A percentile compares a stretch with the other conserved stretches of the same genome.
Evolutionary conservation across 2,888 invertebrate species (phyloP).

Genomic region (Parthenolecanium corni): DNA sequence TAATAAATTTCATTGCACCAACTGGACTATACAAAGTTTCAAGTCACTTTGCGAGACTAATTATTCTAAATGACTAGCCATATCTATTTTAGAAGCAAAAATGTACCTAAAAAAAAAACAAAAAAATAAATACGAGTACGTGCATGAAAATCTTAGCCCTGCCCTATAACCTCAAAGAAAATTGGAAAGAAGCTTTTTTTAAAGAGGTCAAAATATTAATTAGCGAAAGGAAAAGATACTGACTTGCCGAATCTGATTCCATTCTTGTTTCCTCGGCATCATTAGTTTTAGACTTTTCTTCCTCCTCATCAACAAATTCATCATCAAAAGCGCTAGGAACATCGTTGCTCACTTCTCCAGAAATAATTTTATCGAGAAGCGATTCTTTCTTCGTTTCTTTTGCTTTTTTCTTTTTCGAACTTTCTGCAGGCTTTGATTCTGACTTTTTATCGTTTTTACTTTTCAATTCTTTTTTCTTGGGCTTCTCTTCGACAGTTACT

Average conservation of each 20-base stretch:
- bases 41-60: no score
- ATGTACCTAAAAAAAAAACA: no score
- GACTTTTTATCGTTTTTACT: neutral
- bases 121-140: neutral
- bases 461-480: neutral
- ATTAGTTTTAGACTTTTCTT: neutral
- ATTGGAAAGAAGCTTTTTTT: no score
- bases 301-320: neutral
- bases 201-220: no score
- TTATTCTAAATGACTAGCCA: no score
- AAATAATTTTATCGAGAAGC: neutral
- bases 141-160: no score
- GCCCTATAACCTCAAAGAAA: no score
- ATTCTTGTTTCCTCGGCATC: neutral
- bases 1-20: no score
- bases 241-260: neutral
- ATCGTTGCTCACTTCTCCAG: slow-evolving; percentile 7
- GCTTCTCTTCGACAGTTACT: slow-evolving; percentile 10
- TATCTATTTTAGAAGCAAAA: no score
- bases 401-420: neutral
- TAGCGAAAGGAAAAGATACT: no score
- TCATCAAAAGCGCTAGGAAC: slow-evolving; percentile 5
- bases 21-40: no score
- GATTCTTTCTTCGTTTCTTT: slow-evolving; percentile 1
- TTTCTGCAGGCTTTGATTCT: neutral